Evolutionary conservation across 2,888 invertebrate species (phyloP).

Genomic region (Tetheella fluctuosa): DNA sequence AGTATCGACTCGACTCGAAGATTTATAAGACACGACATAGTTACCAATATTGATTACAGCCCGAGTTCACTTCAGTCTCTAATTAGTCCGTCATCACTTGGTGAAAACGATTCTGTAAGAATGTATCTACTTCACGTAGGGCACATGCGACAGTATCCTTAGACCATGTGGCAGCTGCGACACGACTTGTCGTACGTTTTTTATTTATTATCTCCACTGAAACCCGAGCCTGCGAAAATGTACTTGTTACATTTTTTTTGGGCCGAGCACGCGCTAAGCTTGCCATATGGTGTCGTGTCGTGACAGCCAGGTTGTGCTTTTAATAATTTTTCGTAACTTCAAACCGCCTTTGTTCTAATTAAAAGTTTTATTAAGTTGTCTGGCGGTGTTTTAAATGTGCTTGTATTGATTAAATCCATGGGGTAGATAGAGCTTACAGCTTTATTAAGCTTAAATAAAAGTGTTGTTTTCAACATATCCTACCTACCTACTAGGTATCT

Average conservation of each 20-base stretch:
- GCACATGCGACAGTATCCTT: constrained; percentile 74
- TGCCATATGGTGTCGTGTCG: constrained; percentile 71
- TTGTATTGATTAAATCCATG: no score
- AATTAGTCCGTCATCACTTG: not conserved
- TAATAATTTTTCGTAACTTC: not conserved
- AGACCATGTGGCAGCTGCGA: constrained; percentile 72
- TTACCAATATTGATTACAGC: not conserved
- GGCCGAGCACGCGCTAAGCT: constrained; percentile 72
- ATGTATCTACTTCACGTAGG: constrained; percentile 11
- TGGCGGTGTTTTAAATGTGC: no score
- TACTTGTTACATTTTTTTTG: constrained; percentile 54
- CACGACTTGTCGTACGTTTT: constrained; percentile 51
- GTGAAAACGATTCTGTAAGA: constrained; percentile 10
- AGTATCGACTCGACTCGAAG: not conserved
- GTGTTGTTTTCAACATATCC: no score
- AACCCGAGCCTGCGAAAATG: constrained; percentile 75
- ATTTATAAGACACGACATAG: not conserved
- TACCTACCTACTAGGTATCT: no score
- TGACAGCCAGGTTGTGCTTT: constrained; percentile 49
- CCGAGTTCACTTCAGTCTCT: not conserved
- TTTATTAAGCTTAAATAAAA: no score
- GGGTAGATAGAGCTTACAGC: no score
- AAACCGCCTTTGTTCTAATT: not conserved
- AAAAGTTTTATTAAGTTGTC: no score
- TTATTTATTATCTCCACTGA: constrained; percentile 64